Evolutionary conservation across 2,113 vertebrate genomes (phyloP).

Genomic region (Tragulus kanchil): DNA sequence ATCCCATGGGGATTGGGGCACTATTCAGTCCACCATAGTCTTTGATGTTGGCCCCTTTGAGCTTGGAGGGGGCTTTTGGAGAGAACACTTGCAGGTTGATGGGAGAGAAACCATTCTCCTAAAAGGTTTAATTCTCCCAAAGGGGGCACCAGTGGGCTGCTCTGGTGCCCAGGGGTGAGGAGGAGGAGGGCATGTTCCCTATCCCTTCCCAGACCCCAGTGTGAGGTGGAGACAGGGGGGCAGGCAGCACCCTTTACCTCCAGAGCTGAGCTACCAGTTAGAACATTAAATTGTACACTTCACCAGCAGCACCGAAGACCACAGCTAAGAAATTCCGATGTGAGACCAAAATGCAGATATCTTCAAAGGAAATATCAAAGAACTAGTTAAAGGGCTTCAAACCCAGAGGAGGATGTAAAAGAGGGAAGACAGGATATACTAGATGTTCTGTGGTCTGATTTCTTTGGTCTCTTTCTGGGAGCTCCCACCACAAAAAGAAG

Average conservation of each 20-base stretch:
- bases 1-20: neutral
- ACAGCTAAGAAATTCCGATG: slow-evolving; percentile 42
- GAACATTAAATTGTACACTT: neutral
- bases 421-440: neutral
- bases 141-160: neutral
- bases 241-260: neutral
- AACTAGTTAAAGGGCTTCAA: slow-evolving; percentile 60
- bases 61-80: neutral
- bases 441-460: slow-evolving; percentile 42
- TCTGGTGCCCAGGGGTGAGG: neutral
- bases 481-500: neutral
- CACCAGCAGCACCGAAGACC: neutral
- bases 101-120: neutral
- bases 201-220: neutral
- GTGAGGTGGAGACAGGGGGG: neutral
- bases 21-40: neutral
- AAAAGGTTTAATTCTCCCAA: neutral
- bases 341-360: slow-evolving; percentile 51
- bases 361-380: slow-evolving; percentile 74
- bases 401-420: slow-evolving; percentile 60
- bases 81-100: neutral
- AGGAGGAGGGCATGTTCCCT: neutral
- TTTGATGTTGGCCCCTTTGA: slow-evolving; percentile 45
- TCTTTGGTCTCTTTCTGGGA: slow-evolving; percentile 56
- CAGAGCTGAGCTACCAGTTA: neutral